Conservation (phyloP, 2,888 invertebrate genomes). For the Magallana nippona region DNA sequence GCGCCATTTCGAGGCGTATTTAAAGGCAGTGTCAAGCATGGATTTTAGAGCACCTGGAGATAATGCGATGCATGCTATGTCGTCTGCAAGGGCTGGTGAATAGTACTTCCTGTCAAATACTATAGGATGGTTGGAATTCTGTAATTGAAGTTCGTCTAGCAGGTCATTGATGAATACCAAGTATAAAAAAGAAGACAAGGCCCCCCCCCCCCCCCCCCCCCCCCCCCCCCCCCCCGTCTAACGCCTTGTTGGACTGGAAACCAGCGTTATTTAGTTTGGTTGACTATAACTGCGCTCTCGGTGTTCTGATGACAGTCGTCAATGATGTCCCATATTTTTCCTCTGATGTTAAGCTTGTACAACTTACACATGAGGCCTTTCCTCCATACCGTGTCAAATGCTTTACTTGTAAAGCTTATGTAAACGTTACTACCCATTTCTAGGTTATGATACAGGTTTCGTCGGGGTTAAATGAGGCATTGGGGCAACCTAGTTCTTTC, state of each 20-base stretch:
- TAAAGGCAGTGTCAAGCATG: constrained; percentile 20
- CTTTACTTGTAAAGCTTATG: constrained; percentile 37
- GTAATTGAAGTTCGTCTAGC: constrained; percentile 7
- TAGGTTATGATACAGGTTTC: constrained; percentile 44
- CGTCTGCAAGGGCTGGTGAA: constrained; percentile 35
- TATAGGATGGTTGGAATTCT: neutral
- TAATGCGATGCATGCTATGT: neutral
- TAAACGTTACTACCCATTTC: constrained; percentile 39
- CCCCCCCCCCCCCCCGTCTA: constrained; percentile 35
- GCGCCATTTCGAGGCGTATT: constrained; percentile 17
- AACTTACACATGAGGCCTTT: constrained; percentile 35
- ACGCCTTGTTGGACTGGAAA: constrained; percentile 42
- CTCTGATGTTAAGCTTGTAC: constrained; percentile 6
- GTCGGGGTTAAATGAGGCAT: neutral
- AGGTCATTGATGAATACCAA: constrained; percentile 37
- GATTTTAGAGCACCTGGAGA: constrained; percentile 11
- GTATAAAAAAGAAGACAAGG: constrained; percentile 36
- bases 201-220: no score
- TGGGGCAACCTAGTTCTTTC: constrained; percentile 2
- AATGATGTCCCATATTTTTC: constrained; percentile 28
- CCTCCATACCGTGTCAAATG: constrained; percentile 42
- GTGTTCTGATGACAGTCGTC: constrained; percentile 33
- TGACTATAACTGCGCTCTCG: constrained; percentile 24
- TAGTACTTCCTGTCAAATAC: neutral
- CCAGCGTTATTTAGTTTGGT: constrained; percentile 16